A percentile compares a stretch with the other conserved stretches of the same genome.
These are phyloP conservation scores for Scaptodrosophila lebanonensis DNA, from an alignment of 1,140 invertebrate genomes.

Conservation along the genomic window DNA sequence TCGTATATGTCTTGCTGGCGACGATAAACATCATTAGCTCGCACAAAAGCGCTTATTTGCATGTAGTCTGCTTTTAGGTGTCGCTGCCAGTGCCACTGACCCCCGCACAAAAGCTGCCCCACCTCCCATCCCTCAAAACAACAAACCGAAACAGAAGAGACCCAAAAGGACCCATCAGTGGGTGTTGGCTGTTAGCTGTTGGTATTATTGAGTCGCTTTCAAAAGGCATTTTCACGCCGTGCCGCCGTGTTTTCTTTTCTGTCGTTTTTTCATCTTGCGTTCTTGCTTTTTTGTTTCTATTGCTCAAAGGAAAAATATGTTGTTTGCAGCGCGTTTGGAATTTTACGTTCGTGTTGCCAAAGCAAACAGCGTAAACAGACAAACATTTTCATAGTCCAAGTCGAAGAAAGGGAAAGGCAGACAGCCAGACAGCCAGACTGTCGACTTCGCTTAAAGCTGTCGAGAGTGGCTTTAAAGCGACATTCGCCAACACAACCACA, in stretches of 20 bases:
- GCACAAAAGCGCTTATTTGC: conserved; percentile 67
- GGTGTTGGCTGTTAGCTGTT: conserved; percentile 35
- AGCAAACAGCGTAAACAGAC: conserved; percentile 53
- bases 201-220: conserved; percentile 62
- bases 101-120: conserved; percentile 14
- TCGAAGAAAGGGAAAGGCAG: conserved; percentile 33
- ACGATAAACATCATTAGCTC: conserved; percentile 68
- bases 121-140: background rate
- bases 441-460: conserved; percentile 29
- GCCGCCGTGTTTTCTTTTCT: conserved; percentile 32
- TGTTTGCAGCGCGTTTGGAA: conserved; percentile 29
- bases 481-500: conserved; percentile 27
- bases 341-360: conserved; percentile 24
- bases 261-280: conserved; percentile 5
- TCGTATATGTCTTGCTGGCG: conserved; percentile 34
- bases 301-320: conserved; percentile 57
- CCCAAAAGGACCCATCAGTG: background rate
- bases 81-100: conserved; percentile 60
- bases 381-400: too few species aligned
- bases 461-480: conserved; percentile 32
- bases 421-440: conserved; percentile 22
- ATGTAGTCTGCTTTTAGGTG: conserved; percentile 60
- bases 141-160: background rate
- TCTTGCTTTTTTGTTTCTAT: conserved; percentile 23
- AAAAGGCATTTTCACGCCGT: conserved; percentile 66